phyloP scores from a whole-genome alignment of 2,888 invertebrate species.

The Heliconius ismenius region DNA sequence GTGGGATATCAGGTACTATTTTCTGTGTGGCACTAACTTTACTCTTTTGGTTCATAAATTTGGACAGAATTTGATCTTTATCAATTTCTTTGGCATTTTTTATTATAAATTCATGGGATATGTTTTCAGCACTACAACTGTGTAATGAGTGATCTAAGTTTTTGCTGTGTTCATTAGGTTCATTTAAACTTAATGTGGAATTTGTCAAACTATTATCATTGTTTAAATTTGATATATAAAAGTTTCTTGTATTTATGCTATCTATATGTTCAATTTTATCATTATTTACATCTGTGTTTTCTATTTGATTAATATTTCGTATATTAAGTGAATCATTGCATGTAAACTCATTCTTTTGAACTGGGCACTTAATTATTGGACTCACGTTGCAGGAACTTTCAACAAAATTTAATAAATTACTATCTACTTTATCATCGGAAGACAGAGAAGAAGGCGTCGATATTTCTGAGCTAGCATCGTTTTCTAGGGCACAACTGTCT shows the following conservation, averaged over 20 bases:
- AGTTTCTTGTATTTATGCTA: constrained; percentile 28
- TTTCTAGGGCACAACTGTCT: constrained; percentile 41
- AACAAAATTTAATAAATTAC: constrained; percentile 25
- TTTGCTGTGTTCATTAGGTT: constrained; percentile 47
- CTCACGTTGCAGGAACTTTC: constrained; percentile 16
- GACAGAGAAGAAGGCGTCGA: constrained; percentile 52
- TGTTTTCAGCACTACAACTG: constrained; percentile 71
- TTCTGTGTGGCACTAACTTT: constrained; percentile 65
- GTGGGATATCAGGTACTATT: constrained; percentile 57
- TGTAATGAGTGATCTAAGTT: constrained; percentile 51
- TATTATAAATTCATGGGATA: constrained; percentile 48
- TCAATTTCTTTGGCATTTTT: constrained; percentile 57
- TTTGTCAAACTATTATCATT: constrained; percentile 53
- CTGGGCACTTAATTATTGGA: background rate
- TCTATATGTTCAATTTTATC: constrained; percentile 20
- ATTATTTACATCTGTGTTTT: background rate
- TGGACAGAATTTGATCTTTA: constrained; percentile 61
- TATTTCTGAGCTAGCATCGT: constrained; percentile 47
- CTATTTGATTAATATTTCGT: background rate
- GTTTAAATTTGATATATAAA: constrained; percentile 38
- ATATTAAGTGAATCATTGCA: background rate
- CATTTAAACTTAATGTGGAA: constrained; percentile 66
- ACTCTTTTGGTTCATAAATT: constrained; percentile 63
- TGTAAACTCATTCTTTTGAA: background rate
- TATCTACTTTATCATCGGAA: constrained; percentile 46